Evolutionary conservation across 2,797 vertebrate species (phyloP), one percentile per base, ranked within the genome.

Genomic region (Distichodus sexfasciatus): DNA sequence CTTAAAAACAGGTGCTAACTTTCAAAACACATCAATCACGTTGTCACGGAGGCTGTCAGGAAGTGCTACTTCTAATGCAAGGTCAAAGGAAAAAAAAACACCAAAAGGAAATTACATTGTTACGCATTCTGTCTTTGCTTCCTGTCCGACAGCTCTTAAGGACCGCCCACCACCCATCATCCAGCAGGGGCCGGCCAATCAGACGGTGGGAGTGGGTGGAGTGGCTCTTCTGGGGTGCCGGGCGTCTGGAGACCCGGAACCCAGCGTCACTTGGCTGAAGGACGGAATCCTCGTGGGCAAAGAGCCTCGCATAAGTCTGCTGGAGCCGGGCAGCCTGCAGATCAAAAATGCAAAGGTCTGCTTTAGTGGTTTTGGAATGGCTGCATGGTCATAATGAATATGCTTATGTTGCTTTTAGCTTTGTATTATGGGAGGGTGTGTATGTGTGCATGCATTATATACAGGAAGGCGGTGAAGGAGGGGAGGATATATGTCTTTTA

Each of bases 111-210:
- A 40, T 60, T 46, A 8, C n/a, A 28, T 55, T 17, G 33, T n/a
- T 43, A 9, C 43, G 35, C 7, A 17, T 73, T 24, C 14, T n/a
- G 10, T 69, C 36, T 64, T 54, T 28, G 41, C 35, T 53, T 59
- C 35, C 28, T 35, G 2, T 3, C 62, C 21, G 50, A 67, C 70
- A 63, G 65, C 60, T 23, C 17, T 66, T 40, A 69, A 99, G 95
- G 97, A 99, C 82, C 93, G 96, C 80, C 97, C 97, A 28, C 97
- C 97, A 2, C 97, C 97, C 79, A 96, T 99, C 84, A 98, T 99
- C 77, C 92, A 97, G 3, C 97, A 98, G 84, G 97, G 97, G 11
- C 97, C 97, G 0, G 84, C 95, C 79, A 99, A 99, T 85, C 97
- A 98, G 89, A 98, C 96, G 0, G 82, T 97, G 40, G 93, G 91